phyloP scores from a whole-genome alignment of 2,113 vertebrate genomes.

The Tupaia tana region DNA sequence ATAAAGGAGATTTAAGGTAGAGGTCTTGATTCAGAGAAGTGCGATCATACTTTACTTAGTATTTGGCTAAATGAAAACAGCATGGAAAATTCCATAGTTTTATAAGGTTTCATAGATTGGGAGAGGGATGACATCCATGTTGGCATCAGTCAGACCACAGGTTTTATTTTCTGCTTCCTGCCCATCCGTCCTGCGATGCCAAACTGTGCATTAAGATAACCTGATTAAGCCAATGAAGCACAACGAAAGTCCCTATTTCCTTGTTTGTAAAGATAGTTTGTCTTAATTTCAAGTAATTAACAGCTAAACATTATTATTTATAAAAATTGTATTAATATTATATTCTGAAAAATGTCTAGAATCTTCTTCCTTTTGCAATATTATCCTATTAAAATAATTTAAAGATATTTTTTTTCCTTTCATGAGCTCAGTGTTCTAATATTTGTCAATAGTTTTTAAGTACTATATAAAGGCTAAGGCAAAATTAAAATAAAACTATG shows the following conservation, averaged over 20 bases:
- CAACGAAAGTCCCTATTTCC: neutral
- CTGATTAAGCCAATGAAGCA: neutral
- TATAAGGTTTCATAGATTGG: neutral
- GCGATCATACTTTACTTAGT: neutral
- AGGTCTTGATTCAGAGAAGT: neutral
- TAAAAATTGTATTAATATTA: neutral
- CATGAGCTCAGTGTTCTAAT: neutral
- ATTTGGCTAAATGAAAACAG: neutral
- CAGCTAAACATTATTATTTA: slow-evolving; percentile 32
- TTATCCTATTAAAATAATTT: slow-evolving; percentile 24
- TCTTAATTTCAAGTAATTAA: slow-evolving; percentile 8
- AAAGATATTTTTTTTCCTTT: neutral
- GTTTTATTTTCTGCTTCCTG: neutral
- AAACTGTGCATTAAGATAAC: neutral
- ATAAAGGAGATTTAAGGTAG: neutral
- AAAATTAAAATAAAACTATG: neutral
- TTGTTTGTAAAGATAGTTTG: neutral
- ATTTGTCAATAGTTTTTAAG: neutral
- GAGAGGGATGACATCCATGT: neutral
- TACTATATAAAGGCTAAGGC: neutral
- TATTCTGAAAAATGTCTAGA: neutral
- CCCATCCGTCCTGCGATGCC: neutral
- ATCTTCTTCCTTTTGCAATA: neutral
- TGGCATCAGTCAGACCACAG: neutral
- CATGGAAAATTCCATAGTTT: neutral